Evolutionary conservation across 2,797 vertebrate species (phyloP), one percentile per base, ranked within the genome.

Genomic region (Percopsis omiscomaycus): DNA sequence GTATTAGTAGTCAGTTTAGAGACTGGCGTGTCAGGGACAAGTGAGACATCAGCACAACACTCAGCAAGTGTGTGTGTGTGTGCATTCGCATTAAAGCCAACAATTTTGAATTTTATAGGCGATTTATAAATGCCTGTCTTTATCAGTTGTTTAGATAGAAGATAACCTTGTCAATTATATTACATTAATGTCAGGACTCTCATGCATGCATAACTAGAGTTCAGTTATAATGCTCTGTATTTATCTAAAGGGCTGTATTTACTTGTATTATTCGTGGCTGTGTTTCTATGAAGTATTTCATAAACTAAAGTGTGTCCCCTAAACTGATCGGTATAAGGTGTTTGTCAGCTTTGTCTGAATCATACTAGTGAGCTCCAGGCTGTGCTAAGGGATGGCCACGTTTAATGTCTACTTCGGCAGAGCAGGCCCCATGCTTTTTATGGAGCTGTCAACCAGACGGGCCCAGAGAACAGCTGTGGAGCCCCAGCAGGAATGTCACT

Each of bases 401-500:
- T 79, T 15, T 71, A 69, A 51, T 85, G 81, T 89, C 86, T 87
- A 80, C 90, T 81, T 81, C 68, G 82, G 84, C 73, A 55, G 72
- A 76, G 74, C 87, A 86, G 80, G 71, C 80, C 77, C 69, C 76
- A 3, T 78, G 77, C 86, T 92, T 91, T 90, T 89, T 90, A 86
- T 91, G 88, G 89, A 85, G 80, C 86, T 88, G 87, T 91, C 88
- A 85, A 83, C 81, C 83, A 77, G 77, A 74, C 84, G 66, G 72
- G 84, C 78, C 75, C 56, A 71, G 75, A 68, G 83, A 88, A 85
- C 91, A 91, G 90, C 90, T 92, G 91, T 84, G 86, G 84, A 84
- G 83, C 75, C 75, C 77, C 71, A 63, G 69, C 68, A 72, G 78
- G 75, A 81, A 79, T 86, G 84, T 82, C 76, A 65, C 70, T 83